Conservation (phyloP, 2,797 vertebrate genomes). For the Molossus alvarezi region DNA sequence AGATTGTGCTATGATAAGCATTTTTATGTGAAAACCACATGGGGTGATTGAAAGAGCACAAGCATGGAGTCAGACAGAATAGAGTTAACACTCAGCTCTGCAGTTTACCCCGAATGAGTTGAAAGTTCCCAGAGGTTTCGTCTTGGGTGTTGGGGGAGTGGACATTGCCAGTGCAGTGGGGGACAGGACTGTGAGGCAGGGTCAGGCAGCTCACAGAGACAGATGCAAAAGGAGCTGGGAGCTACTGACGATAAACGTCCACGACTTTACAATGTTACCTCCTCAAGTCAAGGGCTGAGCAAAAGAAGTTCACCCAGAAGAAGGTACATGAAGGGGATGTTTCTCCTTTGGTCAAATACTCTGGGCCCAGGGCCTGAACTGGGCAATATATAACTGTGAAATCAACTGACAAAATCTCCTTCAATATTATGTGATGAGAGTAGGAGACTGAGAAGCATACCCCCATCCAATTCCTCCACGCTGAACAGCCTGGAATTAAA, state of each 20-base stretch:
- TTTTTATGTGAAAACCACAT: slow-evolving; percentile 72
- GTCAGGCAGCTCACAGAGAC: neutral
- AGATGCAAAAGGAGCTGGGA: neutral
- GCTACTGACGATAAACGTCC: neutral
- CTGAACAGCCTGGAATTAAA: neutral
- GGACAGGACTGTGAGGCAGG: neutral
- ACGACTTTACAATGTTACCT: neutral
- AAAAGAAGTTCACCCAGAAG: neutral
- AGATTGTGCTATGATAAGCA: slow-evolving; percentile 71
- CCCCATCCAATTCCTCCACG: neutral
- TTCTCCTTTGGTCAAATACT: neutral
- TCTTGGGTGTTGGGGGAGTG: neutral
- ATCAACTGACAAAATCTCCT: neutral
- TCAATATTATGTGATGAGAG: neutral
- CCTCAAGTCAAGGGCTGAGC: neutral
- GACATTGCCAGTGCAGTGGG: neutral
- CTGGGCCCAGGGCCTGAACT: neutral
- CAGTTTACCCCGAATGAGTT: neutral
- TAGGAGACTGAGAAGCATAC: neutral
- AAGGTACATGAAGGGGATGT: neutral
- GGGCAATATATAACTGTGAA: neutral
- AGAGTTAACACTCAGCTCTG: slow-evolving; percentile 29
- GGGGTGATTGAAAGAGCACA: slow-evolving; percentile 53
- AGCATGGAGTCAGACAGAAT: slow-evolving; percentile 35
- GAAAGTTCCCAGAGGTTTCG: neutral